These are phyloP conservation scores for Psephotus haematonotus DNA, from an alignment of 2,113 vertebrate genomes.

Conservation along the genomic window DNA sequence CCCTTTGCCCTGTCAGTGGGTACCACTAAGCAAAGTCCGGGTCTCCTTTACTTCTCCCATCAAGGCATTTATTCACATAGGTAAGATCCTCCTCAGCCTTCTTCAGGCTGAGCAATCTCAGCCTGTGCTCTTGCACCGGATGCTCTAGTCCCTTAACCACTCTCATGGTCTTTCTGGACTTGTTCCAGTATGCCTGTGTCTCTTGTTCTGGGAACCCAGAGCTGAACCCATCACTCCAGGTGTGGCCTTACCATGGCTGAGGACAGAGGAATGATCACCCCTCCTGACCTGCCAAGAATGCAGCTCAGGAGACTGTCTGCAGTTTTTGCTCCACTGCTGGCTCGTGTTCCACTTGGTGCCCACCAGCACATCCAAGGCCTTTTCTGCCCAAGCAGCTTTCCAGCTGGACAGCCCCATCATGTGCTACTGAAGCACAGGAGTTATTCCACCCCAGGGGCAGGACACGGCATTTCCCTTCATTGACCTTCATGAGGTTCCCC, in stretches of 20 bases:
- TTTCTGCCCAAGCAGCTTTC: accelerated
- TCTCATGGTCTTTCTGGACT: neutral
- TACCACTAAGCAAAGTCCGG: neutral
- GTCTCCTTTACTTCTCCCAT: neutral
- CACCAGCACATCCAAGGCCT: neutral
- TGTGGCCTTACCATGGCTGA: neutral
- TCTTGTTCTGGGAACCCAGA: neutral
- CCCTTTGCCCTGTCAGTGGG: neutral
- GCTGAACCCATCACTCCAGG: neutral
- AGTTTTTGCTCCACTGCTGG: neutral
- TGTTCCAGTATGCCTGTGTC: accelerated
- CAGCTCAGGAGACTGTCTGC: neutral
- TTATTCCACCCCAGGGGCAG: neutral
- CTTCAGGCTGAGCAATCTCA: neutral
- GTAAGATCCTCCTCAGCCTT: neutral
- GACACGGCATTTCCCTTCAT: accelerated
- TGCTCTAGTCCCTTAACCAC: neutral
- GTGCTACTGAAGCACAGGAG: accelerated
- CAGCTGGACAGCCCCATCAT: neutral
- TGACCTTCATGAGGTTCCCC: neutral
- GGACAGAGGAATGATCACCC: neutral
- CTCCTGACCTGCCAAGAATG: too few relatives aligned
- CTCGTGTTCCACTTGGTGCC: neutral
- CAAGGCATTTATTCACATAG: accelerated
- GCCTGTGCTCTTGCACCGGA: accelerated